Evolutionary conservation across 2,888 invertebrate genomes (phyloP).

Genomic region (Hemaris fuciformis): DNA sequence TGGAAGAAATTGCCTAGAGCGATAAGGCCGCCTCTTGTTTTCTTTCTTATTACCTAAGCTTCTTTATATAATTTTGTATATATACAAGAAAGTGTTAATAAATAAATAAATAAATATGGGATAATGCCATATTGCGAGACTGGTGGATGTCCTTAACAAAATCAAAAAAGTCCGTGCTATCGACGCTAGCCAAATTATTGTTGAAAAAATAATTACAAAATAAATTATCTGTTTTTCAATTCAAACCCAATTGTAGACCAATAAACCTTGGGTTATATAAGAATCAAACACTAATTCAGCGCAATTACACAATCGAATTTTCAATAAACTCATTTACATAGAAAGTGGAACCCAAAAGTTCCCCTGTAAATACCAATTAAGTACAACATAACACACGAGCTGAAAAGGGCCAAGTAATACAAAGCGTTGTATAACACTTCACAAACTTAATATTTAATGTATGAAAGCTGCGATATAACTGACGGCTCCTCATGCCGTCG

Average conservation of each 20-base stretch:
- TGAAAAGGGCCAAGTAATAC: neutral
- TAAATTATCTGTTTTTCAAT: neutral
- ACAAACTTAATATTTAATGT: conserved; percentile 9
- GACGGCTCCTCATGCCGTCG: neutral
- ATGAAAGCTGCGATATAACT: conserved; percentile 6
- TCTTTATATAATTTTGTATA: too few species aligned
- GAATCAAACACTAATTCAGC: neutral
- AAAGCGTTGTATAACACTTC: neutral
- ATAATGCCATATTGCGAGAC: too few species aligned
- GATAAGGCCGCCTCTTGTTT: too few species aligned
- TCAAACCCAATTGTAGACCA: neutral
- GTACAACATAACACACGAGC: neutral
- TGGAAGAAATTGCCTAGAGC: too few species aligned
- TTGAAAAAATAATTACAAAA: neutral
- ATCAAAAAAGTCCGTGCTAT: too few species aligned
- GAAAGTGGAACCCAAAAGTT: neutral
- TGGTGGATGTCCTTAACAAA: too few species aligned
- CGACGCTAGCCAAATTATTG: too few species aligned
- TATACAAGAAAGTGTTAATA: too few species aligned
- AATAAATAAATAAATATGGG: too few species aligned
- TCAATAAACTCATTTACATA: conserved; percentile 1
- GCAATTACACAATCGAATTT: neutral
- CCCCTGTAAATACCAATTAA: neutral
- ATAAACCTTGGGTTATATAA: too few species aligned
- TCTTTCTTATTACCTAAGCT: too few species aligned